Percentiles rank a stretch among this genome's conserved stretches.
Conservation (phyloP, 2,113 vertebrate genomes). For the Brienomyrus brachyistius region DNA sequence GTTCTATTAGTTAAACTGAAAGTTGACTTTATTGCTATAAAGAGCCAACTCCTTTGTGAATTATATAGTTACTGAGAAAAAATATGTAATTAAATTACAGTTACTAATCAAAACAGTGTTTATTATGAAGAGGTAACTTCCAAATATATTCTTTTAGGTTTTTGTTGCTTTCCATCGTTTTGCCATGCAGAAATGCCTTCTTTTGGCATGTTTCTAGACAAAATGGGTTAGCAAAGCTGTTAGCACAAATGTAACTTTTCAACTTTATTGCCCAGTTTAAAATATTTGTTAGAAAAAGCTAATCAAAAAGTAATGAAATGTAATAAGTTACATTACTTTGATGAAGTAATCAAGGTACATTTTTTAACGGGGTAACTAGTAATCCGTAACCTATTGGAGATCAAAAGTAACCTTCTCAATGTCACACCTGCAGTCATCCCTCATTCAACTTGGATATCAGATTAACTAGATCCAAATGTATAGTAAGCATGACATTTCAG, state of each 20-base stretch:
- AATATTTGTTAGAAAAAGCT: background rate
- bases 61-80: no score
- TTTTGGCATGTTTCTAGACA: background rate
- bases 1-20: background rate
- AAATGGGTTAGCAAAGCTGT: background rate
- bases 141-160: background rate
- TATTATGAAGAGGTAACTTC: background rate
- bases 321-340: background rate
- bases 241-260: background rate
- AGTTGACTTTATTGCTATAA: no score
- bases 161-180: background rate
- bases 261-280: background rate
- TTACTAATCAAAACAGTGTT: background rate
- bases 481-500: background rate
- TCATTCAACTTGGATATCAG: background rate
- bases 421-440: background rate
- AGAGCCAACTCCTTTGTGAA: no score
- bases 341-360: background rate
- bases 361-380: background rate
- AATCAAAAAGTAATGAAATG: background rate
- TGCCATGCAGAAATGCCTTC: background rate
- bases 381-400: background rate
- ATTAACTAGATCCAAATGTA: background rate
- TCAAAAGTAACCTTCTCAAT: background rate
- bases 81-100: background rate